Evolutionary conservation across 1,140 invertebrate species (phyloP).

Genomic region (Brachionus paranguensis): DNA sequence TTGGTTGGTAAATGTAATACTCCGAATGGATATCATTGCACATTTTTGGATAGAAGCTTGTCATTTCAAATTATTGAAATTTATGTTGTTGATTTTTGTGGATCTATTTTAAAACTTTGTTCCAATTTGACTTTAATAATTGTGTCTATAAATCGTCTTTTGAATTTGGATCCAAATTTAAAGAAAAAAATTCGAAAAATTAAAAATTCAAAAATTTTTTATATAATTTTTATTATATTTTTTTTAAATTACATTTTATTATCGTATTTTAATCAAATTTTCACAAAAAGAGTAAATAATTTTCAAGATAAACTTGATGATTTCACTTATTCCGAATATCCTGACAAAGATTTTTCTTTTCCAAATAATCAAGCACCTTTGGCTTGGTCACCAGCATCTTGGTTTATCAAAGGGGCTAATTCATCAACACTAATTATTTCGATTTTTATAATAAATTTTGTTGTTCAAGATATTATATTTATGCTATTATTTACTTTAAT

Average conservation of each 20-base stretch:
- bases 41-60: not conserved
- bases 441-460: not conserved
- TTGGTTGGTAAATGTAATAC: not conserved
- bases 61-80: not conserved
- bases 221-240: not conserved
- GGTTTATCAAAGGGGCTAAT: not conserved
- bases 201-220: not conserved
- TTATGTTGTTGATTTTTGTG: conserved; percentile 6
- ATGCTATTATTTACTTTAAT: not conserved
- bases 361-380: not conserved
- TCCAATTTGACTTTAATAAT: not conserved
- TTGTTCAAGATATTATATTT: not conserved
- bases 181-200: not conserved
- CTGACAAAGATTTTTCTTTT: not conserved
- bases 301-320: not conserved
- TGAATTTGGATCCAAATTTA: not conserved
- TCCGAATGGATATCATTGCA: not conserved
- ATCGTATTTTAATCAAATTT: not conserved
- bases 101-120: not conserved
- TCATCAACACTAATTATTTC: not conserved
- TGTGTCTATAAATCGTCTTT: not conserved
- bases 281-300: not conserved
- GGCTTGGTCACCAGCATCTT: not conserved
- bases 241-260: not conserved
- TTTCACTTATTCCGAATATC: not conserved